Percentiles rank a stretch among this genome's conserved stretches.
These are phyloP conservation scores for Plectus sambesii DNA, from an alignment of 1,140 invertebrate genomes.

Conservation along the genomic window DNA sequence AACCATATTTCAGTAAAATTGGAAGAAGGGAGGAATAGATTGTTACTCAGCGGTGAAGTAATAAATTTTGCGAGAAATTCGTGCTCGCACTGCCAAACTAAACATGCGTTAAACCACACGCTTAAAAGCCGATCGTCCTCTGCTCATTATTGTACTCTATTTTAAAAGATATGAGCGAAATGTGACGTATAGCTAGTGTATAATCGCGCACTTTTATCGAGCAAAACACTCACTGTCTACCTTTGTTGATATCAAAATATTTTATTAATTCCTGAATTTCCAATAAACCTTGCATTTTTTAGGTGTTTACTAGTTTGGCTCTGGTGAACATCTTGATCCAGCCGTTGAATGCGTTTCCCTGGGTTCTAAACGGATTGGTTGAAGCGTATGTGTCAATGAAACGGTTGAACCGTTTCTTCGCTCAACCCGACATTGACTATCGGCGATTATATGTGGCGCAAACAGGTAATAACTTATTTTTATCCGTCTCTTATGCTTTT, in stretches of 20 bases:
- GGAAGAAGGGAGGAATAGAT: slow-evolving; percentile 5
- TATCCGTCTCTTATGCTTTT: no score
- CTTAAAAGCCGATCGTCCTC: no score
- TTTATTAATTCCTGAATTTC: neutral
- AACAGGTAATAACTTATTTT: slow-evolving; percentile 13
- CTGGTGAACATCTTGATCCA: slow-evolving; percentile 88
- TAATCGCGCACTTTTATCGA: no score
- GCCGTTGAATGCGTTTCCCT: slow-evolving; percentile 91
- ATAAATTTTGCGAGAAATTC: neutral
- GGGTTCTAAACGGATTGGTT: slow-evolving; percentile 89
- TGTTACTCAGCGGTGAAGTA: neutral
- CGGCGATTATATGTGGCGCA: slow-evolving; percentile 23
- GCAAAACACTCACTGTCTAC: no score
- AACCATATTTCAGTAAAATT: slow-evolving; percentile 21
- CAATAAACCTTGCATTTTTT: slow-evolving; percentile 24
- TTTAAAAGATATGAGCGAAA: no score
- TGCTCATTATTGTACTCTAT: no score
- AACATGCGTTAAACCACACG: no score
- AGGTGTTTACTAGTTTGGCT: slow-evolving; percentile 83
- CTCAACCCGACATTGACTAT: slow-evolving; percentile 29
- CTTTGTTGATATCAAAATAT: no score
- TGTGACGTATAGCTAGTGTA: no score
- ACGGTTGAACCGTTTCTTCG: slow-evolving; percentile 49
- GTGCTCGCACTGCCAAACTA: no score
- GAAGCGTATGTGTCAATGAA: slow-evolving; percentile 62